phyloP scores from a whole-genome alignment of 2,888 invertebrate species.

The Ceramica pisi region DNA sequence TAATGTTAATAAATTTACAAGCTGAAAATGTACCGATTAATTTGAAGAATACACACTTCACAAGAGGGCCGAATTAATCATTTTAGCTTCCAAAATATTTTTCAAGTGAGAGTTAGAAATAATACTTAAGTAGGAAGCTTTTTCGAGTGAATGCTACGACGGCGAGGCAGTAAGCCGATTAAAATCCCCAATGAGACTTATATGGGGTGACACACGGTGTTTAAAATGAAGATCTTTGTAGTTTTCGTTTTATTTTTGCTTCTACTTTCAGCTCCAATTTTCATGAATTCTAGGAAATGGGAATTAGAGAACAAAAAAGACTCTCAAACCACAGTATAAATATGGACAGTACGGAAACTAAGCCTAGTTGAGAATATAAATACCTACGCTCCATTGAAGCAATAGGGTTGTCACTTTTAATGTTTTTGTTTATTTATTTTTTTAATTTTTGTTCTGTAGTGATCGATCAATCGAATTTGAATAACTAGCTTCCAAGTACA shows the following conservation, averaged over 20 bases:
- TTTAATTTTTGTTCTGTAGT: no score
- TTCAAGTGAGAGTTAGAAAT: constrained; percentile 72
- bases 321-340: no score
- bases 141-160: constrained; percentile 81
- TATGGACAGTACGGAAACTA: no score
- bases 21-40: not conserved
- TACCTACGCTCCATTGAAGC: no score
- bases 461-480: no score
- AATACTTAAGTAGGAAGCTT: constrained; percentile 79
- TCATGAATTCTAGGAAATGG: not conserved
- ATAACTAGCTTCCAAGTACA: no score
- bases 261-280: not conserved
- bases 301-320: no score
- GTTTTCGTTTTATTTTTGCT: not conserved
- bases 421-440: no score
- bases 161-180: constrained; percentile 86
- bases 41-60: not conserved
- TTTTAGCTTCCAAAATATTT: constrained; percentile 64
- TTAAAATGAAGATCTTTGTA: constrained; percentile 18
- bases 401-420: no score
- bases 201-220: constrained; percentile 63
- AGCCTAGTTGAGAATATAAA: no score
- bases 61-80: constrained; percentile 28
- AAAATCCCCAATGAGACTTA: constrained; percentile 83
- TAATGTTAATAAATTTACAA: not conserved